Evolutionary conservation across 2,113 vertebrate genomes (phyloP).

Genomic region (Toxotes jaculatrix): DNA sequence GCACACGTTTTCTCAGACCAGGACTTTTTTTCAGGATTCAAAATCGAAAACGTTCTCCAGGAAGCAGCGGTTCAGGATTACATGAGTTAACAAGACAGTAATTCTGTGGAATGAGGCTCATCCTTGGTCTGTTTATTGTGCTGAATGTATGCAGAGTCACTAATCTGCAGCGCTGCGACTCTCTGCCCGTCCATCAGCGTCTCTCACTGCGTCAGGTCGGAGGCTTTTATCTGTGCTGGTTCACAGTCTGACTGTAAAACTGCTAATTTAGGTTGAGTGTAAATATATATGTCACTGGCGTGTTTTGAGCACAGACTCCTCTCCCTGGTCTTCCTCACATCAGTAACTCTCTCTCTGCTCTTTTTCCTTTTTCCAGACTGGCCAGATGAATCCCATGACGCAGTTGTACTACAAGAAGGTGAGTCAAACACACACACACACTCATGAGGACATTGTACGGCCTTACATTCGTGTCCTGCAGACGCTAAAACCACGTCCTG

Average conservation of each 20-base stretch:
- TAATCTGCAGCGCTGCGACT: slow-evolving; percentile 27
- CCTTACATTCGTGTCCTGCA: not conserved
- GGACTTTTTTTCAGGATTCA: no score
- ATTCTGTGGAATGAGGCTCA: slow-evolving; percentile 12
- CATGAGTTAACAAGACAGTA: slow-evolving; percentile 13
- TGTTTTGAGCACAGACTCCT: no score
- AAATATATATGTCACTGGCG: no score
- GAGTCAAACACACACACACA: slow-evolving; percentile 62
- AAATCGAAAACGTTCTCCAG: not conserved
- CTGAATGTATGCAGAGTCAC: not conserved
- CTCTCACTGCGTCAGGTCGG: not conserved
- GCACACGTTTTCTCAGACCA: no score
- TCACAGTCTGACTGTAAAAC: no score
- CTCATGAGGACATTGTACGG: not conserved
- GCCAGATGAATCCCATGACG: slow-evolving; percentile 89
- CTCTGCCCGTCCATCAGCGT: slow-evolving; percentile 12
- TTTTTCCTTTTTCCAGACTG: slow-evolving; percentile 35
- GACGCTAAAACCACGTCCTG: no score
- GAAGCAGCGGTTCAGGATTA: slow-evolving; percentile 48
- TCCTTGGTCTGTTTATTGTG: slow-evolving; percentile 5
- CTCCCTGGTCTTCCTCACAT: not conserved
- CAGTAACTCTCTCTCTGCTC: not conserved
- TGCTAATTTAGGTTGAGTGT: no score
- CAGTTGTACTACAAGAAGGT: slow-evolving; percentile 99
- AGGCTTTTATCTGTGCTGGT: no score